These are phyloP conservation scores for Lacerta viridis DNA, from an alignment of 2,797 vertebrate species.

Conservation along the genomic window DNA sequence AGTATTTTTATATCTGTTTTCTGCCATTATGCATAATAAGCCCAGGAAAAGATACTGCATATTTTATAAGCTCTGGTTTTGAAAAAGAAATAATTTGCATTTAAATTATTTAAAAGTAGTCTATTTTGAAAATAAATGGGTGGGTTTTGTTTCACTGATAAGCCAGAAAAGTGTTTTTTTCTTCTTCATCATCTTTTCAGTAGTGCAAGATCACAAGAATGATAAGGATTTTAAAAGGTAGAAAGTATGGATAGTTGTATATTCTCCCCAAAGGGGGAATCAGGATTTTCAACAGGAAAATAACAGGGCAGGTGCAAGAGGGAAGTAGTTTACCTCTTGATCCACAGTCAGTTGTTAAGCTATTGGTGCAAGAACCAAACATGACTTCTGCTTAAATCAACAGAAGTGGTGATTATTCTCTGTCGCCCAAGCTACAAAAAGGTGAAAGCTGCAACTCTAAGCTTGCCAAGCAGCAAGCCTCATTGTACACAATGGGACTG, in stretches of 20 bases:
- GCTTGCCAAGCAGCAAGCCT: too few species aligned
- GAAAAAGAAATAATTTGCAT: constrained; percentile 26
- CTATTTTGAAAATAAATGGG: neutral
- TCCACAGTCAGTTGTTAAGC: neutral
- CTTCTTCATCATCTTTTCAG: neutral
- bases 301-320: neutral
- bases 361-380: neutral
- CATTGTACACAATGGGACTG: too few species aligned
- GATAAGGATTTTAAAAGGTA: neutral
- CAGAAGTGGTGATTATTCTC: neutral
- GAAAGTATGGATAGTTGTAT: neutral
- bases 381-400: neutral
- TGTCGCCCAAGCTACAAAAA: neutral
- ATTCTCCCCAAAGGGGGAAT: too few species aligned
- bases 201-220: neutral
- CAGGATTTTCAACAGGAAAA: neutral
- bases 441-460: neutral
- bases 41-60: constrained; percentile 1
- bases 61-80: constrained; percentile 32
- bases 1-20: neutral
- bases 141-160: neutral
- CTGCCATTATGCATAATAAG: constrained; percentile 23
- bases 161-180: neutral
- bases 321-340: neutral
- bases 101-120: constrained; percentile 28